phyloP scores from a whole-genome alignment of 1,140 invertebrate genomes.

The Teleopsis dalmanni region DNA sequence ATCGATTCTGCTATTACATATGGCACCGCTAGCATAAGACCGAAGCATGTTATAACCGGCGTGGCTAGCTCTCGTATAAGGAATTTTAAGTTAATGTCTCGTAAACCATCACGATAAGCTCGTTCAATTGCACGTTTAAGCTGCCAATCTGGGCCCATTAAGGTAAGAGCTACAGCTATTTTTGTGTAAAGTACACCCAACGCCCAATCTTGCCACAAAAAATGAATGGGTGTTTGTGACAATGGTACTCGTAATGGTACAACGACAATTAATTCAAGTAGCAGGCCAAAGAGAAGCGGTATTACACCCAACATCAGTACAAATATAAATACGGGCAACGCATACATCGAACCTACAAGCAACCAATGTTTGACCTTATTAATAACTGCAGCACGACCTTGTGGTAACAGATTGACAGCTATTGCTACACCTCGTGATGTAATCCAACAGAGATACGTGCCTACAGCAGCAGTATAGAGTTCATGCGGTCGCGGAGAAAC shows the following conservation, averaged over 20 bases:
- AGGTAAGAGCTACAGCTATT: conserved; percentile 91
- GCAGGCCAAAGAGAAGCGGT: conserved; percentile 83
- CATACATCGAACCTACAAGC: conserved; percentile 57
- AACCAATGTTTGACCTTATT: conserved; percentile 70
- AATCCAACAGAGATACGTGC: conserved; percentile 91
- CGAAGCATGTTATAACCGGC: conserved; percentile 81
- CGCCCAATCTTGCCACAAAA: conserved; percentile 96
- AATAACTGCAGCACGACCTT: conserved; percentile 70
- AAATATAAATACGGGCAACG: conserved; percentile 55
- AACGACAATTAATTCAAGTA: conserved; percentile 86
- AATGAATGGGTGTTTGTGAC: conserved; percentile 89
- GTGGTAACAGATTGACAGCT: conserved; percentile 77
- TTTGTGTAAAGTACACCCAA: conserved; percentile 95
- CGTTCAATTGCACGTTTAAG: conserved; percentile 84
- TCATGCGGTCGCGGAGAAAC: conserved; percentile 75
- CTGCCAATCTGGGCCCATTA: conserved; percentile 97
- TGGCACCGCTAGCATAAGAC: conserved; percentile 79
- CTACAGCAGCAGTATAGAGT: conserved; percentile 81
- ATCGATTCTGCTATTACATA: conserved; percentile 81
- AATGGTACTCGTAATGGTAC: conserved; percentile 88
- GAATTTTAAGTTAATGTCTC: conserved; percentile 85
- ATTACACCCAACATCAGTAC: conserved; percentile 82
- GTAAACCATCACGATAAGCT: conserved; percentile 81
- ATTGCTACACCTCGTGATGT: conserved; percentile 68
- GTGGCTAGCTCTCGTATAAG: conserved; percentile 78